These are phyloP conservation scores for Heterochromis multidens DNA, from an alignment of 2,113 vertebrate species.

Conservation along the genomic window DNA sequence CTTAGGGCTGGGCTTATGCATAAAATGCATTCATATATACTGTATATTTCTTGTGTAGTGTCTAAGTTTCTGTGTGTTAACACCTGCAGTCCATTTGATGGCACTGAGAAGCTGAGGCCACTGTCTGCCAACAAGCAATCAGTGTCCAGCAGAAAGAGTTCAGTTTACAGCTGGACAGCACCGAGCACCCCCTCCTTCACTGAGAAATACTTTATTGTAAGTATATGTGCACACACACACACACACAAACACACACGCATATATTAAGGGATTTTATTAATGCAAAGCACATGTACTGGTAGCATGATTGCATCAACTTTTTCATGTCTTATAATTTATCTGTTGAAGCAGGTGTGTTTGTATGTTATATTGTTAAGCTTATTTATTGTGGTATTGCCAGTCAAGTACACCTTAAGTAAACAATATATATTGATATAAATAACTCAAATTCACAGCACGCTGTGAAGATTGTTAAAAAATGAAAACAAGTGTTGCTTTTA, in stretches of 20 bases:
- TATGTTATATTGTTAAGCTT: background rate
- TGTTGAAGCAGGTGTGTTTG: background rate
- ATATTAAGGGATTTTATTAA: background rate
- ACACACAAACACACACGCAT: background rate
- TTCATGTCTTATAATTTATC: background rate
- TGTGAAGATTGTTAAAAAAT: background rate
- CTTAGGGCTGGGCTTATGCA: too few relatives aligned
- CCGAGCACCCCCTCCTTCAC: slow-evolving; percentile 91
- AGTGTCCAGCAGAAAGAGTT: slow-evolving; percentile 84
- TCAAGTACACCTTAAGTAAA: background rate
- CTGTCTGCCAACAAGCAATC: slow-evolving; percentile 80
- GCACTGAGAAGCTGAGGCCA: slow-evolving; percentile 72
- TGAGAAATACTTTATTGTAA: slow-evolving; percentile 90
- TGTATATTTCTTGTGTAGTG: background rate
- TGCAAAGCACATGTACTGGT: background rate
- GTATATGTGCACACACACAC: slow-evolving; percentile 26
- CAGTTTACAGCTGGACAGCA: slow-evolving; percentile 87
- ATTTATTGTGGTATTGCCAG: background rate
- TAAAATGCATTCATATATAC: background rate
- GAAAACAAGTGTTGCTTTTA: background rate
- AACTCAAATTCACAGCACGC: background rate
- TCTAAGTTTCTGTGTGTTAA: background rate
- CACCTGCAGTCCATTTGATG: slow-evolving; percentile 83
- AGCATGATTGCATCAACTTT: background rate
- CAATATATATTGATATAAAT: background rate